These are phyloP conservation scores for Pelecanoides urinatrix DNA, from an alignment of 2,113 vertebrate species.

Conservation along the genomic window DNA sequence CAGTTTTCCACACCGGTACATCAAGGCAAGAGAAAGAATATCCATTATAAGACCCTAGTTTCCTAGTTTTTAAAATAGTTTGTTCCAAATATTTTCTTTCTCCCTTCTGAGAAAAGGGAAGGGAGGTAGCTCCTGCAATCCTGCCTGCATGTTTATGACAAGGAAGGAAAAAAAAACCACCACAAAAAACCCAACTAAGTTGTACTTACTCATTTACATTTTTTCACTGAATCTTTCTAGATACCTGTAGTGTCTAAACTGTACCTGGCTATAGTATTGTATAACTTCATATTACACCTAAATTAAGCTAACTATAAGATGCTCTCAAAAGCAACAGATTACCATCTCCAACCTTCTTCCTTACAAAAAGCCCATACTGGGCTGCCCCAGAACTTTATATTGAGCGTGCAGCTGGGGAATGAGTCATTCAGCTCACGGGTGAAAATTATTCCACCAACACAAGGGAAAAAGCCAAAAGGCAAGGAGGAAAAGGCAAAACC, in stretches of 20 bases:
- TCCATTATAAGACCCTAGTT: fast-evolving
- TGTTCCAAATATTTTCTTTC: background rate
- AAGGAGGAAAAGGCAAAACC: background rate
- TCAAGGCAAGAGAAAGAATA: background rate
- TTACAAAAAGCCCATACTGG: fast-evolving
- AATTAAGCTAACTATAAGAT: background rate
- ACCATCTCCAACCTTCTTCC: fast-evolving
- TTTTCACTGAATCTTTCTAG: background rate
- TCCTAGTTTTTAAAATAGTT: background rate
- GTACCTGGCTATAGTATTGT: fast-evolving
- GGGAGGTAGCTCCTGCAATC: background rate
- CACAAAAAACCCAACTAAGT: background rate
- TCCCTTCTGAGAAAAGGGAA: background rate
- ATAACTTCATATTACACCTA: fast-evolving
- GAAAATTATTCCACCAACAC: background rate
- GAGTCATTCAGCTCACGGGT: background rate
- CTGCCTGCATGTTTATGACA: fast-evolving
- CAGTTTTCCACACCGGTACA: background rate
- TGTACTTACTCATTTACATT: background rate
- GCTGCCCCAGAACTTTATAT: fast-evolving
- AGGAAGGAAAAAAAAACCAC: fast-evolving
- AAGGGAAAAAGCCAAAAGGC: fast-evolving
- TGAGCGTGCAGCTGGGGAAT: fast-evolving
- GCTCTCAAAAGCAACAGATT: background rate
- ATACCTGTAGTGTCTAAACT: fast-evolving